phyloP scores from a whole-genome alignment of 2,888 invertebrate genomes.

The Protonemura montana region DNA sequence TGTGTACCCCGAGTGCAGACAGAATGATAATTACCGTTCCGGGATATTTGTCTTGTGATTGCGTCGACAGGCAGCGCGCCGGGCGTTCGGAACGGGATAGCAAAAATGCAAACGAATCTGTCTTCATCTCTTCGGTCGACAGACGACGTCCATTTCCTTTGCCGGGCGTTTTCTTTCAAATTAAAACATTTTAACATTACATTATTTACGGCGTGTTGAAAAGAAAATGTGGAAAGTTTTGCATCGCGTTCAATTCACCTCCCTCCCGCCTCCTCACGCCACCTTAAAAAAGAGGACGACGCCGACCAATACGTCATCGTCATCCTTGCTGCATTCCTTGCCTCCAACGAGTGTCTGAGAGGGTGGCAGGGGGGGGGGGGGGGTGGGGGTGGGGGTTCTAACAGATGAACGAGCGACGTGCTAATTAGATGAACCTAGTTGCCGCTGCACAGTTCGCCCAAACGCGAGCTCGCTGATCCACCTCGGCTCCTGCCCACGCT shows the following conservation, averaged over 20 bases:
- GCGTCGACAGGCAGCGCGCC: not conserved
- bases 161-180: not conserved
- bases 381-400: not conserved
- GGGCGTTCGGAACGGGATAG: not conserved
- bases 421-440: conserved; percentile 28
- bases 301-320: not conserved
- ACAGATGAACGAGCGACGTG: conserved; percentile 22
- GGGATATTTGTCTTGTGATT: not conserved
- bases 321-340: not conserved
- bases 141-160: not conserved
- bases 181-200: not conserved
- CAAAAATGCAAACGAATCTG: not conserved
- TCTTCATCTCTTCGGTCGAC: not conserved
- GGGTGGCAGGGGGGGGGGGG: not conserved
- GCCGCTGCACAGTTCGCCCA: not conserved
- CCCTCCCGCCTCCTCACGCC: not conserved
- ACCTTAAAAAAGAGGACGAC: not conserved
- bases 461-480: not conserved
- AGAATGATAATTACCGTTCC: not conserved
- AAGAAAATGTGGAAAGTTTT: not conserved
- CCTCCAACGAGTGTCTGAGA: not conserved
- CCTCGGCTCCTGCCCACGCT: not conserved
- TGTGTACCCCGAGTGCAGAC: no score
- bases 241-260: not conserved
- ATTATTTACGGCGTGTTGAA: not conserved